Evolutionary conservation across 2,888 invertebrate genomes (phyloP), one percentile per base, ranked within the genome.

Genomic region (Biston betularia): DNA sequence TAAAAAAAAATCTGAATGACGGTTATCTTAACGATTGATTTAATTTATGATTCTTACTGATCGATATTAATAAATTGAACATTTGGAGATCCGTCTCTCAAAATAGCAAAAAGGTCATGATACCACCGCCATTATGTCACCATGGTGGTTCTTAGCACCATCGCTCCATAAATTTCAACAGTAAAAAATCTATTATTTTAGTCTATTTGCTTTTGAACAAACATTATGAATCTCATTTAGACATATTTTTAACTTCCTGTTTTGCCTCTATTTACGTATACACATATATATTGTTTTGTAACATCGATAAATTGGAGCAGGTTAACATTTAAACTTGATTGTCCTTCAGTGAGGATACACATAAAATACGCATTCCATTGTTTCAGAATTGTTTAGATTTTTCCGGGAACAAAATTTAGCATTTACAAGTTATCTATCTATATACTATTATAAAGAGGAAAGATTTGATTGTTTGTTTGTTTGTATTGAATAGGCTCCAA

Each of bases 61-160:
- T 70, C 66, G 60, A 66, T 69, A 72, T 69, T 68, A 60, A 67
- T 67, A 49, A 62, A 63, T 63, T 14, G 46, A 64, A 58, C 24
- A 67, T 68, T 57, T 58, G 42, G 46, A 72, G 63, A 70, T 70
- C 58, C 57, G 49, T 46, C 57, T 61, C 48, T 46, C 60, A 44
- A 50, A 0, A 12, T 12, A 34, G 12, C 50, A 34, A 1, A 11
- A 50, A 12, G 5, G 15, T 15, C 15, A 5, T n/a, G 6, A 38
- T 8, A 38, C 24, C 24, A 24, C n/a, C n/a, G n/a, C n/a, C n/a
- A n/a, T n/a, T n/a, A n/a, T n/a, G n/a, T n/a, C n/a, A n/a, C 24
- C 24, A 24, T 24, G 24, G 24, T 24, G 24, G 24, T 24, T 24
- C 6, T 38, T 38, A 6, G 0, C 9, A 38, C 6, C 38, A 38